These are phyloP conservation scores for Odontesthes bonariensis DNA, from an alignment of 2,113 vertebrate species.

Conservation along the genomic window DNA sequence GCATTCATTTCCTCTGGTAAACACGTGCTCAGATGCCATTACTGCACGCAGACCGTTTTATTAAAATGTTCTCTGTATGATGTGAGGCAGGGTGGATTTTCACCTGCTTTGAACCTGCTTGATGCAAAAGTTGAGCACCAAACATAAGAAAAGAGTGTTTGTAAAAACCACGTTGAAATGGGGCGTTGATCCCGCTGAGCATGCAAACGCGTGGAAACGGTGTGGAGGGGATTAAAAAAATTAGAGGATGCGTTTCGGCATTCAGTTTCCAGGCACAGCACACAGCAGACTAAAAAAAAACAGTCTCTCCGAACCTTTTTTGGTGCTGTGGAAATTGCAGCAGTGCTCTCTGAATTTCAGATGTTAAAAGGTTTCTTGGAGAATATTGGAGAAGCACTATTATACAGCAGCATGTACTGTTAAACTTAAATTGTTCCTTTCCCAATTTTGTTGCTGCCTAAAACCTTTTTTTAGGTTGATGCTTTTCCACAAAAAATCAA, in stretches of 20 bases:
- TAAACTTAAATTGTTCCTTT: too few relatives aligned
- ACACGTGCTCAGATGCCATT: neutral
- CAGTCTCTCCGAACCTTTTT: neutral
- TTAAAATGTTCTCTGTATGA: neutral
- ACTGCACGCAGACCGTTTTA: rapidly evolving
- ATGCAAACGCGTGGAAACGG: slow-evolving; percentile 7
- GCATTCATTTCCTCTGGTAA: neutral
- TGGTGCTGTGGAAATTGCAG: neutral
- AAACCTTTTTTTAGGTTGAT: too few relatives aligned
- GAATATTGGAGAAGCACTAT: too few relatives aligned
- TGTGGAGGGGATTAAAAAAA: slow-evolving; percentile 22
- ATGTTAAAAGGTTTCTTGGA: too few relatives aligned
- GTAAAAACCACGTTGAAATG: neutral
- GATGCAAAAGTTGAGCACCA: neutral
- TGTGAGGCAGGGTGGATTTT: neutral
- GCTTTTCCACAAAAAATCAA: too few relatives aligned
- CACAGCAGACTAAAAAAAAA: neutral
- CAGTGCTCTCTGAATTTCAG: too few relatives aligned
- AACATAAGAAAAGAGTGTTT: neutral
- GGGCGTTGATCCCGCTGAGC: neutral
- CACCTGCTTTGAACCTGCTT: neutral
- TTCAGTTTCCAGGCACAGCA: slow-evolving; percentile 1
- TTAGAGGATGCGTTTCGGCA: slow-evolving; percentile 17
- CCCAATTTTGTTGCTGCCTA: too few relatives aligned
- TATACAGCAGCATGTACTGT: too few relatives aligned